Evolutionary conservation across 1,140 invertebrate genomes (phyloP), one percentile per base, ranked within the genome.

Genomic region (Formica selysi): DNA sequence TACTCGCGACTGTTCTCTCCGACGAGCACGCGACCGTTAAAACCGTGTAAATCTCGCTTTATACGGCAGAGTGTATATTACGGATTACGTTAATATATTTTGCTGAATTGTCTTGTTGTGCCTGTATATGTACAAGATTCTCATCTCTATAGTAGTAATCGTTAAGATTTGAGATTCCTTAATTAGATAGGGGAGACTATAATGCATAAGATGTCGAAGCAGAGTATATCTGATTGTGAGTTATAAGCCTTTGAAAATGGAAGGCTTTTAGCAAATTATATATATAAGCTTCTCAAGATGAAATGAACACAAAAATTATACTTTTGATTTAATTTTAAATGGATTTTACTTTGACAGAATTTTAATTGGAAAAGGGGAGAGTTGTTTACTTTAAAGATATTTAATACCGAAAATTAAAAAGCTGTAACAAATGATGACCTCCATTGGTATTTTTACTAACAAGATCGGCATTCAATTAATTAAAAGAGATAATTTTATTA

Each of bases 161-260:
- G 10, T 44, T 76, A 64, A 61, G 71, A 38, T 59, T 57, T 64
- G 36, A 62, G 22, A 41, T 26, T 41, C 38, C 22, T 64, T 64
- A 62, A 62, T 44, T 64, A 76, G 57, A 13, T 57, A 62, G 44
- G n/a, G 29, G 26, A 76, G 3, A 76, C 1, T 7, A 6, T 76
- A 61, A 76, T 36, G n/a, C 16, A 64, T 38, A n/a, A 64, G 19
- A 32, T 26, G 11, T 36, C 32, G 13, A 41, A 51, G 22, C 22
- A 7, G 5, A 57, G 13, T 38, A 3, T 29, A 32, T 32, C 32
- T 3, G 32, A 32, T 32, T 57, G 11, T 57, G 32, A 57, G 11
- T 61, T 61, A 13, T 61, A 61, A 29, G 22, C 10, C 19, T n/a
- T 51, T 36, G 7, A 59, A 74, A 32, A 74, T 74, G 8, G 36